These are phyloP conservation scores for Maniola jurtina DNA, from an alignment of 1,140 invertebrate genomes.

Conservation along the genomic window DNA sequence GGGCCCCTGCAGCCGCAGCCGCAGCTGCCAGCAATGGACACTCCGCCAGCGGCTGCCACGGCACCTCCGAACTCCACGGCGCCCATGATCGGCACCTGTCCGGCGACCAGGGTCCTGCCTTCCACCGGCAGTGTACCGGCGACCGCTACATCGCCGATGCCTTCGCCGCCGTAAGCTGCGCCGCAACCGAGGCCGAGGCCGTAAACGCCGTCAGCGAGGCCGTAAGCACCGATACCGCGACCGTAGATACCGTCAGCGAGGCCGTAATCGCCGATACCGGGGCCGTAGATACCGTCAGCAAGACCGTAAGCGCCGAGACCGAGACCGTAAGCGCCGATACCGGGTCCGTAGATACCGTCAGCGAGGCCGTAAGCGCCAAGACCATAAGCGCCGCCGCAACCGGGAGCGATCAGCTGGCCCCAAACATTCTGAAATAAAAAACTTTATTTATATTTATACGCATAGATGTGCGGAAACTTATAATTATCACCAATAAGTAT, in stretches of 20 bases:
- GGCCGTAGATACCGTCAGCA: no score
- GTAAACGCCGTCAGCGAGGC: neutral
- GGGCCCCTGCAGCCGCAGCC: constrained; percentile 3
- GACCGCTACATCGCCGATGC: constrained; percentile 37
- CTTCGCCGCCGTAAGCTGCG: constrained; percentile 35
- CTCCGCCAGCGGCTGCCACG: constrained; percentile 31
- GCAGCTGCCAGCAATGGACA: constrained; percentile 36
- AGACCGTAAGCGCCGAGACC: no score
- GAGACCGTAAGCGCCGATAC: neutral
- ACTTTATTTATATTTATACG: no score
- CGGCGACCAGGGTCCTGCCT: constrained; percentile 8
- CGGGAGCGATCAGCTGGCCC: no score
- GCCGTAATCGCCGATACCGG: neutral
- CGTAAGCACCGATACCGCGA: neutral
- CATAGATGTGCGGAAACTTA: no score
- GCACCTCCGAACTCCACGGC: constrained; percentile 23
- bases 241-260: neutral
- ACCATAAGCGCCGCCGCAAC: neutral
- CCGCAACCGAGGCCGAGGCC: neutral
- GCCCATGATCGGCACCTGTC: neutral
- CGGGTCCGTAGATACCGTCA: no score
- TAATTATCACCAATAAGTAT: no score
- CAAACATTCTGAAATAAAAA: no score
- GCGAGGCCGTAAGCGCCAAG: no score
- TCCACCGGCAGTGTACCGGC: no score